Evolutionary conservation across 1,140 invertebrate genomes (phyloP), one percentile per base, ranked within the genome.

Genomic region (Telenomus remus): DNA sequence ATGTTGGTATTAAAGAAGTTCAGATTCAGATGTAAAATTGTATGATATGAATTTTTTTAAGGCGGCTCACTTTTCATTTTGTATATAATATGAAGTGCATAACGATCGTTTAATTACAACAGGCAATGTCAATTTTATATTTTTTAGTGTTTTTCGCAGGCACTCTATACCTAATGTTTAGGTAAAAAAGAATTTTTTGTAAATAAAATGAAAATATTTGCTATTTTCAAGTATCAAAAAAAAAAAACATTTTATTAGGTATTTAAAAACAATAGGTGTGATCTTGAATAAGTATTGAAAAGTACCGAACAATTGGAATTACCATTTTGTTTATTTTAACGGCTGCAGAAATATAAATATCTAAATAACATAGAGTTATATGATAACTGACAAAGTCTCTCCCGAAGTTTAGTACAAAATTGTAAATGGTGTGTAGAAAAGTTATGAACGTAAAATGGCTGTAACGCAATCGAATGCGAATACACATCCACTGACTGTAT

Each of bases 401-500:
- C 19, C 19, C 61, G 14, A 49, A 78, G 63, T 78, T 27, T 80
- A 81, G 81, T 82, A 82, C 78, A 82, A 84, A 84, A 80, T 76
- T 64, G 37, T 77, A 76, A 79, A 76, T 72, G 64, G 61, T 81
- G 64, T 79, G 42, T 78, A 82, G 69, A 74, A 56, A 55, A 64
- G 75, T 76, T 79, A 9, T 48, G 19, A 19, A 19, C 19, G 9
- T 16, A 39, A 39, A 9, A 4, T 27, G 19, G 19, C 37, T 39
- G 9, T 10, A n/a, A 39, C 8, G 2, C 37, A 39, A 11, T 2
- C 9, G 37, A 11, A 39, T n/a, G 9, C 8, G 8, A 27, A 27
- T n/a, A 11, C 37, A 11, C 3, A 2, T 9, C 3, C n/a, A n/a
- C n/a, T 39, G 9, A 11, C n/a, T 39, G 37, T 39, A 1, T 39